A percentile compares a stretch with the other conserved stretches of the same genome.
These are phyloP conservation scores for Melipona quadrifasciata DNA, from an alignment of 1,140 invertebrate species.

Conservation along the genomic window DNA sequence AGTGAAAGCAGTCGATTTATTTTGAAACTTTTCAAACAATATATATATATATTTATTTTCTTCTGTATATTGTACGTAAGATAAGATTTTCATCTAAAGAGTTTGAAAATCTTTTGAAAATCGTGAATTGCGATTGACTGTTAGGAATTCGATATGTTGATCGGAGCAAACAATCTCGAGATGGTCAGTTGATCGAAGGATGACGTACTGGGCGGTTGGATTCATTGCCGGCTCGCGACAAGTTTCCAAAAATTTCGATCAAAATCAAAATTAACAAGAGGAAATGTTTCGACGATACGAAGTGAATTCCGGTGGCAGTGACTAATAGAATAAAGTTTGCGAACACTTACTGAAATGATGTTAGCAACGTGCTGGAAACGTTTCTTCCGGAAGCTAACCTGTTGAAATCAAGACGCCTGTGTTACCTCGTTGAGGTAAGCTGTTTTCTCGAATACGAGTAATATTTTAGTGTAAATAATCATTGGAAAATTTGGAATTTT, in stretches of 20 bases:
- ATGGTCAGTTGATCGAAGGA: background rate
- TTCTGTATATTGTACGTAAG: background rate
- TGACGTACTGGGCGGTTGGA: background rate
- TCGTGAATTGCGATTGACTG: background rate
- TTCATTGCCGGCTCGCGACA: background rate
- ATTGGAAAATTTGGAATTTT: background rate
- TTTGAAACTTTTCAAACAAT: background rate
- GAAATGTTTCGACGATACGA: background rate
- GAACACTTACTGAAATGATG: background rate
- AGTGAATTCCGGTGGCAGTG: background rate
- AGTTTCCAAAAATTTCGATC: background rate
- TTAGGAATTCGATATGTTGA: background rate
- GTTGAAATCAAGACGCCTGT: background rate
- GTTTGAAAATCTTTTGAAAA: background rate
- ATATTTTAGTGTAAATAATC: too few species aligned
- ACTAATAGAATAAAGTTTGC: background rate
- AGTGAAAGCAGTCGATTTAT: background rate
- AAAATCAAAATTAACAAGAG: background rate
- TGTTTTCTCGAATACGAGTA: too few species aligned
- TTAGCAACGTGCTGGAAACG: background rate
- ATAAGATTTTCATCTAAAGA: background rate
- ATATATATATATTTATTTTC: background rate
- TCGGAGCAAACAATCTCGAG: background rate
- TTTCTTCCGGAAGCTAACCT: background rate
- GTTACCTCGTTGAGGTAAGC: background rate